Base-by-base conservation (phyloP, 2,797 vertebrate species). In the Lophius americanus region DNA sequence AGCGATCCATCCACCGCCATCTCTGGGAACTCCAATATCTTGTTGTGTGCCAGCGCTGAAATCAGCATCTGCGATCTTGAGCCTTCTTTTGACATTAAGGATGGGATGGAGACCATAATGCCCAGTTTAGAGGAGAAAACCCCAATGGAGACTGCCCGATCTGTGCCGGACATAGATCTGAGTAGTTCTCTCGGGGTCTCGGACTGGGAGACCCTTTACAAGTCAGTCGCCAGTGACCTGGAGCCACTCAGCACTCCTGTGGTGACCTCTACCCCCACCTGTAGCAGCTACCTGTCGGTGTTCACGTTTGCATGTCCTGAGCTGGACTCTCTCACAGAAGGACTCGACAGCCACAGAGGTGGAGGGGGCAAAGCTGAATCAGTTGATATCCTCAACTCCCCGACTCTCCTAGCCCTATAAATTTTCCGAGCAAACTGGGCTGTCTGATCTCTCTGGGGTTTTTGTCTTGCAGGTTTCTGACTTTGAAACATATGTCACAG, bases 141-240 rank as follows among this genome's bases (percentile, higher is more conserved):
- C 3, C 91, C 90, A 23, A 89, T 92, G 44, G 97, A 98, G 88
- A 95, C 96, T 0, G 95, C 96, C 4, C 95, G 97, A n/a, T 98
- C 96, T 0, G 97, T 99, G 81, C 98, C 97, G 1, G 98, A 99
- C 92, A 95, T 99, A 88, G 98, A 99, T 84, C 89, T 99, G 78
- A 95, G 95, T 37, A 95, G 96, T 48, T 96, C 97, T 49, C 95
- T 98, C 58, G 98, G 97, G 33, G 88, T 95, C 33, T 95, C 96
- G 75, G 97, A 99, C 95, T 99, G 97, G 97, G 98, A 99, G 93
- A 95, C 97, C 54, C 90, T 98, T 80, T 96, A 96, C 53, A 93
- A 93, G 84, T 95, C 95, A 0, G 93, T 95, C 60, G 88, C 94
- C 65, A 89, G 83, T 12, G 98, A 99, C 84, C 94, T 98, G 92